A percentile compares a stretch with the other conserved stretches of the same genome.
These are phyloP conservation scores for Bugula neritina DNA, from an alignment of 2,888 invertebrate genomes.

Conservation along the genomic window DNA sequence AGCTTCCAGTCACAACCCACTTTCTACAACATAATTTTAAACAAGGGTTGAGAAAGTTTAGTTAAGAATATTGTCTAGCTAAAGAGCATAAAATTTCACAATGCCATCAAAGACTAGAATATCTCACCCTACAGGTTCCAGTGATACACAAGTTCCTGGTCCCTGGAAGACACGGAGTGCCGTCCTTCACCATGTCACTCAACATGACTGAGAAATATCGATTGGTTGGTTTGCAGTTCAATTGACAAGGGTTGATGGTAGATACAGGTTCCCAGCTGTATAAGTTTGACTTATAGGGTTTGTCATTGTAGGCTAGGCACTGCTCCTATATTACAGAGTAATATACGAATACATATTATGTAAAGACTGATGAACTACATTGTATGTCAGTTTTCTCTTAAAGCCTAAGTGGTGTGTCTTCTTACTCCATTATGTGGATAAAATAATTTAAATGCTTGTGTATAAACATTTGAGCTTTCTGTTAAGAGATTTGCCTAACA, in stretches of 20 bases:
- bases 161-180: conserved; percentile 76
- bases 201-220: conserved; percentile 69
- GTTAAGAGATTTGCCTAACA: no score
- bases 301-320: conserved; percentile 67
- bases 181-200: conserved; percentile 71
- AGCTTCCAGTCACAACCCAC: conserved; percentile 87
- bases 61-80: no score
- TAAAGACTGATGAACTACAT: background rate
- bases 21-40: conserved; percentile 68
- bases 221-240: conserved; percentile 73
- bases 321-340: conserved; percentile 59
- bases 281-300: conserved; percentile 57
- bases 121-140: conserved; percentile 66
- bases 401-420: no score
- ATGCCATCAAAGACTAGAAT: no score
- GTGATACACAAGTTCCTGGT: conserved; percentile 77
- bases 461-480: no score
- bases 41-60: no score
- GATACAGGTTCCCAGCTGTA: conserved; percentile 58
- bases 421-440: no score
- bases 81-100: no score
- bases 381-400: no score
- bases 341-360: background rate
- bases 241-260: conserved; percentile 63
- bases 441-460: no score